Conservation (phyloP, 2,113 vertebrate genomes). For the Paraplagusia blochii region DNA sequence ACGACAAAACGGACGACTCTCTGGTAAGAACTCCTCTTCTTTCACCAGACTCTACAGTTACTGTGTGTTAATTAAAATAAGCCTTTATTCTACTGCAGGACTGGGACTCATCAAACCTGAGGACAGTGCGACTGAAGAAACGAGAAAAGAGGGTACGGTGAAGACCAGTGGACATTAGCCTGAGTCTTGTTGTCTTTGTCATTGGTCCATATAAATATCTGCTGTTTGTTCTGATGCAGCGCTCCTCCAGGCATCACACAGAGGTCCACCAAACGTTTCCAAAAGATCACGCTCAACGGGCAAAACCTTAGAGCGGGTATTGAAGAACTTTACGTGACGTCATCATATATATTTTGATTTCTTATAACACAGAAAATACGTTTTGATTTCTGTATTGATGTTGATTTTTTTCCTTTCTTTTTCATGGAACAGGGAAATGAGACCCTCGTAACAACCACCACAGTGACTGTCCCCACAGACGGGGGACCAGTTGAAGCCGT, state of each 20-base stretch:
- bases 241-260: conserved; percentile 85
- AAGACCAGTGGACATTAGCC: background rate
- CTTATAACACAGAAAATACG: background rate
- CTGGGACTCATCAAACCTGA: conserved; percentile 91
- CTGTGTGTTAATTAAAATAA: background rate
- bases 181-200: background rate
- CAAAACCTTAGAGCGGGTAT: conserved; percentile 80
- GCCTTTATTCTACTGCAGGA: conserved; percentile 73
- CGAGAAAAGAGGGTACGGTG: conserved; percentile 87
- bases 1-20: conserved; percentile 96
- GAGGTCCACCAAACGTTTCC: conserved; percentile 84
- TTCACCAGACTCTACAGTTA: background rate
- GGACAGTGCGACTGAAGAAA: conserved; percentile 87
- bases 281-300: conserved; percentile 89
- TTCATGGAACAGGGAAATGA: conserved; percentile 81
- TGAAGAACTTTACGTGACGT: background rate
- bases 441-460: conserved; percentile 92
- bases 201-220: background rate
- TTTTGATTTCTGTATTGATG: background rate
- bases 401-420: background rate
- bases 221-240: conserved; percentile 69
- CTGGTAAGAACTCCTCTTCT: conserved; percentile 77
- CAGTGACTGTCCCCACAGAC: conserved; percentile 84
- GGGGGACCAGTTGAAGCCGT: conserved; percentile 93
- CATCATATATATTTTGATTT: background rate